phyloP scores from a whole-genome alignment of 2,888 invertebrate genomes.

The Standfussiana lucernea region DNA sequence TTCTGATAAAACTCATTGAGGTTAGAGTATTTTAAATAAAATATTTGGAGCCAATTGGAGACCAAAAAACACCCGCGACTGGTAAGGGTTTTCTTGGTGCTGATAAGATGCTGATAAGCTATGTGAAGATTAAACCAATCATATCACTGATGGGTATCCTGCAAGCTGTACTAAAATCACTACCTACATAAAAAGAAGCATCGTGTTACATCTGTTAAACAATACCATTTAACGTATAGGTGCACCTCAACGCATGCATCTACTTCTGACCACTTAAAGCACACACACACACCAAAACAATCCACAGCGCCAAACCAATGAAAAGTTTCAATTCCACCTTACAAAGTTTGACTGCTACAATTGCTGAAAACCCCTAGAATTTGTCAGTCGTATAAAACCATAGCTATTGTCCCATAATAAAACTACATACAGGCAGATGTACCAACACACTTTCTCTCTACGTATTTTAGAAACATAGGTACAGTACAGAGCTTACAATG shows the following conservation, averaged over 20 bases:
- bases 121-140: background rate
- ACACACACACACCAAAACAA: no score
- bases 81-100: background rate
- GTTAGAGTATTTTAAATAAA: no score
- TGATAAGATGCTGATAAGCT: background rate
- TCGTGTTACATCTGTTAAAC: background rate
- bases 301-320: background rate
- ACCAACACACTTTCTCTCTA: background rate
- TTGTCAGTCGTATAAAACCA: background rate
- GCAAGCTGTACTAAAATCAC: background rate
- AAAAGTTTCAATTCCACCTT: background rate
- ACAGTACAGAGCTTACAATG: conserved; percentile 34
- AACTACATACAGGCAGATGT: conserved; percentile 10
- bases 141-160: background rate
- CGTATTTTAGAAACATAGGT: conserved; percentile 19
- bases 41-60: background rate
- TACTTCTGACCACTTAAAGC: background rate
- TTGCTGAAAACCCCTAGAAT: background rate
- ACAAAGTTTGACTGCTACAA: background rate
- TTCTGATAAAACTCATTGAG: background rate
- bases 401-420: background rate
- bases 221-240: background rate
- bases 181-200: background rate
- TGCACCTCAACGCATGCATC: no score
- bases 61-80: background rate